phyloP scores from a whole-genome alignment of 2,113 vertebrate genomes.

The Variabilichromis moorii region DNA sequence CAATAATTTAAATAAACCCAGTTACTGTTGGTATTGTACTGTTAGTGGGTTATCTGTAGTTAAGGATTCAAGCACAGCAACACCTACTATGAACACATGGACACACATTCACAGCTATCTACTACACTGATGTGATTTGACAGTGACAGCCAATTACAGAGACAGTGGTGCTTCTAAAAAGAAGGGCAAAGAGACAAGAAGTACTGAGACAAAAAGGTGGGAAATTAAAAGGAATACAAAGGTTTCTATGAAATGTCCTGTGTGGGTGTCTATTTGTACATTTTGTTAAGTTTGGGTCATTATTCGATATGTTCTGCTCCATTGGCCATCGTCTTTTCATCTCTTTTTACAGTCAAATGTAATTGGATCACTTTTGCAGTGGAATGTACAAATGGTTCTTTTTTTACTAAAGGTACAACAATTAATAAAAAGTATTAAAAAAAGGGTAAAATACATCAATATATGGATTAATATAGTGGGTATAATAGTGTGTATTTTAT shows the following conservation, averaged over 20 bases:
- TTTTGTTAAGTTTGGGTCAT: not conserved
- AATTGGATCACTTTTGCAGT: not conserved
- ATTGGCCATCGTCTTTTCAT: not conserved
- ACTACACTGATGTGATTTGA: not conserved
- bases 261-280: not conserved
- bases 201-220: not conserved
- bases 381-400: not conserved
- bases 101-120: not conserved
- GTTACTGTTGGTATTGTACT: not conserved
- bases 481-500: not conserved
- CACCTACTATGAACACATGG: not conserved
- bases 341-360: not conserved
- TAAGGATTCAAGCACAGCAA: not conserved
- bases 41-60: not conserved
- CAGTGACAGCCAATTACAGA: slow-evolving; percentile 42
- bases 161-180: not conserved
- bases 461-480: not conserved
- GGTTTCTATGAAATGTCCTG: not conserved
- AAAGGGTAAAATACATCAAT: not conserved
- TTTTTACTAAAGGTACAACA: not conserved
- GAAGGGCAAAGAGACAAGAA: not conserved
- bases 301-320: not conserved
- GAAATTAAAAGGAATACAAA: not conserved
- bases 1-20: not conserved
- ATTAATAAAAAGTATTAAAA: not conserved